Conservation (phyloP, 2,797 vertebrate species). For the Sitta carolinensis region DNA sequence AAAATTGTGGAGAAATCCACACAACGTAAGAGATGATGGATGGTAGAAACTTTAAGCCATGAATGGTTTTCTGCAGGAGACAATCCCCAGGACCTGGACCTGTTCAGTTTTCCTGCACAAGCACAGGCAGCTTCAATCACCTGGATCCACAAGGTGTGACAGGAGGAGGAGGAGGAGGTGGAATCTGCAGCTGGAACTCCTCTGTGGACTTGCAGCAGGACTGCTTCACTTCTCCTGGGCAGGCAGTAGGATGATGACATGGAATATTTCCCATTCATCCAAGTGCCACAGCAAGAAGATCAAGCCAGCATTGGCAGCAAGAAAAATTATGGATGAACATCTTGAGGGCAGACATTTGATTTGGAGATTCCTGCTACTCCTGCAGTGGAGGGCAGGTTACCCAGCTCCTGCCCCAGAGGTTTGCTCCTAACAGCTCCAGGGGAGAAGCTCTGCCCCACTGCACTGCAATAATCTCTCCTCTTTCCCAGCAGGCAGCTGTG, state of each 20-base stretch:
- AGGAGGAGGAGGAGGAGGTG: not conserved
- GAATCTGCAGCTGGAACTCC: not conserved
- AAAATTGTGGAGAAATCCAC: not conserved
- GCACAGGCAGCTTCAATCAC: not conserved
- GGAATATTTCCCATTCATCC: not conserved
- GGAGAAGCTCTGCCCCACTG: not conserved
- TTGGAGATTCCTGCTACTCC: not conserved
- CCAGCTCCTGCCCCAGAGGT: not conserved
- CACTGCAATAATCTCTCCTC: not conserved
- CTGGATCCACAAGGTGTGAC: too few relatives aligned
- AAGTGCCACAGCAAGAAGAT: not conserved
- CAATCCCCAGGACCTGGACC: rapidly evolving
- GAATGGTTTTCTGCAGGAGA: not conserved
- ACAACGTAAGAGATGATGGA: not conserved
- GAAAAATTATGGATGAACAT: not conserved
- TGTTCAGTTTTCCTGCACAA: not conserved
- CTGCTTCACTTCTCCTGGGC: not conserved
- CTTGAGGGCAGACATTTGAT: not conserved
- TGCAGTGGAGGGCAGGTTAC: not conserved
- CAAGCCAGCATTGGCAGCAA: not conserved
- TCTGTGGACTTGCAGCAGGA: not conserved
- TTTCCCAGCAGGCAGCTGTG: not conserved
- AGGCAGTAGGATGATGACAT: not conserved
- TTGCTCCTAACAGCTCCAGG: not conserved
- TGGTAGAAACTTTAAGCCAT: not conserved